Percentiles rank a stretch among this genome's conserved stretches.
Evolutionary conservation across 1,140 invertebrate genomes (phyloP).

Genomic region (Drosophila sp.): DNA sequence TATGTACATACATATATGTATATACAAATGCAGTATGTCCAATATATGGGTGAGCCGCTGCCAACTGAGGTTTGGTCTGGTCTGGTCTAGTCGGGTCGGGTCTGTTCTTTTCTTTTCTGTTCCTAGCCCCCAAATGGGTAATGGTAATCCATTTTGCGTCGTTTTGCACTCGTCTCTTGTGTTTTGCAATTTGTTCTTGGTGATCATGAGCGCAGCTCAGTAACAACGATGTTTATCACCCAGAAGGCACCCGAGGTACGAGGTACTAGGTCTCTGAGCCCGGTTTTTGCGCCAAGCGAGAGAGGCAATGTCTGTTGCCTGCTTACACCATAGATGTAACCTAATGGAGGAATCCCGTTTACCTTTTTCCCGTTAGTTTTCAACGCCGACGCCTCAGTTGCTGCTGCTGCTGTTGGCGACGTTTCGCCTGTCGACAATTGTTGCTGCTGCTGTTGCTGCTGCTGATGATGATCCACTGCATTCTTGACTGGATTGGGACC

Average conservation of each 20-base stretch:
- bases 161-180: conserved; percentile 24
- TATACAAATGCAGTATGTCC: conserved; percentile 11
- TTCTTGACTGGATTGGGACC: conserved; percentile 83
- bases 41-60: conserved; percentile 44
- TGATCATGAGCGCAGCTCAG: conserved; percentile 46
- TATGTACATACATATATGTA: neutral
- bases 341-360: conserved; percentile 82
- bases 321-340: conserved; percentile 61
- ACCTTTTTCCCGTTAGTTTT: conserved; percentile 83
- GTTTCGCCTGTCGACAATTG: conserved; percentile 16
- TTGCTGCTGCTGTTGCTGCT: conserved; percentile 31
- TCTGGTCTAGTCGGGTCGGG: conserved; percentile 17
- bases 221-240: conserved; percentile 68
- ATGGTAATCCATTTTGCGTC: conserved; percentile 74
- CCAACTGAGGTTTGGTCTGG: conserved; percentile 21
- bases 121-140: conserved; percentile 65
- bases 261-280: conserved; percentile 24
- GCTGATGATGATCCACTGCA: conserved; percentile 36
- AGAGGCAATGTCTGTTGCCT: conserved; percentile 11
- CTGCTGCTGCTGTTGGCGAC: conserved; percentile 25
- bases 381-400: conserved; percentile 67
- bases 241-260: conserved; percentile 9
- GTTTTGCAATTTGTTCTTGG: conserved; percentile 77
- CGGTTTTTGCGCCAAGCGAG: conserved; percentile 46
- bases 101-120: no score